A percentile compares a stretch with the other conserved stretches of the same genome.
These are phyloP conservation scores for Hirtodrosophila cameraria DNA, from an alignment of 2,888 invertebrate species.

Conservation along the genomic window DNA sequence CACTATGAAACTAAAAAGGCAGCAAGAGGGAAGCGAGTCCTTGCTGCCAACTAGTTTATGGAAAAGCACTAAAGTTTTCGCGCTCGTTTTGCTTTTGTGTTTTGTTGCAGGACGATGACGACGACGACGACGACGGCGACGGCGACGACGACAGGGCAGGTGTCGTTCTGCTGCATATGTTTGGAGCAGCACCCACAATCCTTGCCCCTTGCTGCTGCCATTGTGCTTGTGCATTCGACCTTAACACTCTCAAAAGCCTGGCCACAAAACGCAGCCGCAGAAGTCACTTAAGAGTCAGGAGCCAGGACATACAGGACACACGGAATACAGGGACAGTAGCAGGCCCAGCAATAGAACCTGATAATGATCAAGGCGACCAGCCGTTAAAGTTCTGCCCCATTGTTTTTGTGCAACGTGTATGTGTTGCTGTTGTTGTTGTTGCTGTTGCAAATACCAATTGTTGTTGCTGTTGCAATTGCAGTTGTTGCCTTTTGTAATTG, in stretches of 20 bases:
- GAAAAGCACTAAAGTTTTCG: constrained; percentile 65
- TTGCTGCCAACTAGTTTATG: constrained; percentile 66
- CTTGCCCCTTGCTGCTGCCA: constrained; percentile 3
- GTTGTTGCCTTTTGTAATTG: constrained; percentile 67
- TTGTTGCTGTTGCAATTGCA: constrained; percentile 16
- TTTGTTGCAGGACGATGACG: constrained; percentile 12
- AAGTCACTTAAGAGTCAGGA: constrained; percentile 68
- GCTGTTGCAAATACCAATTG: constrained; percentile 10
- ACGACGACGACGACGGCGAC: constrained; percentile 14
- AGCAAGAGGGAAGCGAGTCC: constrained; percentile 6
- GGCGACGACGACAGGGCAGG: constrained; percentile 54
- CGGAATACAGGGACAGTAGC: too few relatives aligned
- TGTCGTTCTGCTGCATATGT: constrained; percentile 51
- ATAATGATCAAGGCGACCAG: constrained; percentile 75
- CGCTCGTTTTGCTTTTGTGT: constrained; percentile 42
- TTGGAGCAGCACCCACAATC: constrained; percentile 5
- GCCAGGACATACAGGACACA: constrained; percentile 2
- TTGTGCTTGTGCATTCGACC: constrained; percentile 73
- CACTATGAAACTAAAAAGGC: constrained; percentile 58
- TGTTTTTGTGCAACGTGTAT: constrained; percentile 63
- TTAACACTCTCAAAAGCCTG: constrained; percentile 64
- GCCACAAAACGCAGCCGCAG: constrained; percentile 67
- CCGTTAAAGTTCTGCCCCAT: constrained; percentile 72
- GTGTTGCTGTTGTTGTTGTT: constrained; percentile 17
- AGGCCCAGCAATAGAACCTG: constrained; percentile 41